These are phyloP conservation scores for Mythimna lalbum DNA, from an alignment of 2,888 invertebrate species.

Conservation along the genomic window DNA sequence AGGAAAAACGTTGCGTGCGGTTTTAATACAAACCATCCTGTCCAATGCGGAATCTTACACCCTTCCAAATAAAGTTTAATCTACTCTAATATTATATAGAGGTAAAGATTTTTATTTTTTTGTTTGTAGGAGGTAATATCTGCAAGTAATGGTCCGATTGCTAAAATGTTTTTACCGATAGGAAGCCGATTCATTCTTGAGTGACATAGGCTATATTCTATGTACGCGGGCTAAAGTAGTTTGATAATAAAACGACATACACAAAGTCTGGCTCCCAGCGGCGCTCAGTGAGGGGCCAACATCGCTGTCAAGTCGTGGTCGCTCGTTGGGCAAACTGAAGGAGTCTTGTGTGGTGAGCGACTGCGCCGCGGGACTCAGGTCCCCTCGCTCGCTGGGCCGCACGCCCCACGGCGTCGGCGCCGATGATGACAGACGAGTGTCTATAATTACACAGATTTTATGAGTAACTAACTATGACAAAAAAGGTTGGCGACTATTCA, in stretches of 20 bases:
- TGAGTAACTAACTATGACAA: constrained; percentile 7
- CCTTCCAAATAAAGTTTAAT: background rate
- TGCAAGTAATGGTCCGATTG: too few species aligned
- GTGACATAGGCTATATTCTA: too few species aligned
- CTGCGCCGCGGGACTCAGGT: constrained; percentile 77
- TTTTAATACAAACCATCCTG: background rate
- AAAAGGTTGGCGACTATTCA: background rate
- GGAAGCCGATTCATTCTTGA: too few species aligned
- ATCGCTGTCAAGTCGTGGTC: constrained; percentile 86
- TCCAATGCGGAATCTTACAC: background rate
- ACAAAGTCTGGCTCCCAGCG: constrained; percentile 85
- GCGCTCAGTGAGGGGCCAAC: constrained; percentile 88
- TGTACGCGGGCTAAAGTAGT: too few species aligned
- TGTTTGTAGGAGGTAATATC: too few species aligned
- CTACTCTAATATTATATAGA: too few species aligned
- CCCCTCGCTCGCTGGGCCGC: constrained; percentile 64
- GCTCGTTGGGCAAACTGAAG: constrained; percentile 71
- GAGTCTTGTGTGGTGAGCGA: constrained; percentile 79
- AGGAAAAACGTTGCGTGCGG: background rate
- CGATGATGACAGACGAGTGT: constrained; percentile 80
- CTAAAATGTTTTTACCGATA: too few species aligned
- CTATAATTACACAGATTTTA: constrained; percentile 60
- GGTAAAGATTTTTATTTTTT: too few species aligned
- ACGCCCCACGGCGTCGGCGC: constrained; percentile 81
- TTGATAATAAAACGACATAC: background rate